These are phyloP conservation scores for Acrobasis consociella DNA, from an alignment of 2,888 invertebrate species.

Conservation along the genomic window DNA sequence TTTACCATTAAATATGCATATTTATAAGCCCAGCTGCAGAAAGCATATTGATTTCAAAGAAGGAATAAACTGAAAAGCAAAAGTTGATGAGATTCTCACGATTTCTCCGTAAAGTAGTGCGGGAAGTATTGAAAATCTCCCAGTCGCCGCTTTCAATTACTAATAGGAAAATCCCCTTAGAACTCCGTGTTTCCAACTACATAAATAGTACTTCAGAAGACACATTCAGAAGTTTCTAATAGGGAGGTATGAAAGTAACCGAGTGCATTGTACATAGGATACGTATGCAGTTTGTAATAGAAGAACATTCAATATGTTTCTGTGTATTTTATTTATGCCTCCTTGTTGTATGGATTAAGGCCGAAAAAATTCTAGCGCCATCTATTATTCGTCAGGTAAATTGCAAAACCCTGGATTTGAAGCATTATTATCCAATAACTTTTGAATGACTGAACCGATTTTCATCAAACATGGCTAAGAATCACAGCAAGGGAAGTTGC, in stretches of 20 bases:
- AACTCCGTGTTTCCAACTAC: constrained; percentile 8
- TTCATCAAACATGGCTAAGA: no score
- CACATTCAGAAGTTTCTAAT: constrained; percentile 15
- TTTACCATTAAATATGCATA: no score
- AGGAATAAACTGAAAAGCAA: constrained; percentile 4
- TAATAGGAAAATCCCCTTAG: constrained; percentile 16
- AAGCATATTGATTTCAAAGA: background rate
- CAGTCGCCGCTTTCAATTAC: constrained; percentile 10
- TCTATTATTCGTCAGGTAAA: no score
- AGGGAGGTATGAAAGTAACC: constrained; percentile 18
- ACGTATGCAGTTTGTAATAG: background rate
- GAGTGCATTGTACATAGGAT: constrained; percentile 3
- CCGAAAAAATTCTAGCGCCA: no score
- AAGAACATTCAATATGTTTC: background rate
- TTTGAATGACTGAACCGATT: no score
- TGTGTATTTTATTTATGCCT: no score
- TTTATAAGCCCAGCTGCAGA: no score
- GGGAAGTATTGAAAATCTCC: constrained; percentile 11
- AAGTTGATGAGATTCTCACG: constrained; percentile 3
- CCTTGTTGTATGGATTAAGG: no score
- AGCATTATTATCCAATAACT: no score
- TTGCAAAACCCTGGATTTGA: no score
- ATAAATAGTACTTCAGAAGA: constrained; percentile 15
- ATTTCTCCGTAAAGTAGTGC: constrained; percentile 10
- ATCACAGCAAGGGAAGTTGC: no score